Evolutionary conservation across 2,113 vertebrate species (phyloP).

Genomic region (Eurystomus gularis): DNA sequence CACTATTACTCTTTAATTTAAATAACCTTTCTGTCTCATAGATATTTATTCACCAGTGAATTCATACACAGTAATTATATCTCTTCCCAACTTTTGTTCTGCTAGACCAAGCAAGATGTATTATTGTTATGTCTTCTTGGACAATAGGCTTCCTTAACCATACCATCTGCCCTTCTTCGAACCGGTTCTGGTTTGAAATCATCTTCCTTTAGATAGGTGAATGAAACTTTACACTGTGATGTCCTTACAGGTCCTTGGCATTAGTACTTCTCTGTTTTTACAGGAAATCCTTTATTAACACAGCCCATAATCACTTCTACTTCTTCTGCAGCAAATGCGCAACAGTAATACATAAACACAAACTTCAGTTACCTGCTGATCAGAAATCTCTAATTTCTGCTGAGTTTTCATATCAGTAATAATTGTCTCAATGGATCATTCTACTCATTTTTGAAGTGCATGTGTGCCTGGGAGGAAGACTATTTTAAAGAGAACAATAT

Average conservation of each 20-base stretch:
- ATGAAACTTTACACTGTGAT: background rate
- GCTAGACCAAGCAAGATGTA: background rate
- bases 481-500: background rate
- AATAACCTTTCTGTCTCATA: background rate
- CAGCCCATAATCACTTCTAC: background rate
- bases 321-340: background rate
- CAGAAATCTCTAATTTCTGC: background rate
- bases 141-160: background rate
- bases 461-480: background rate
- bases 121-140: background rate
- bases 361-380: background rate
- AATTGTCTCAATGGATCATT: background rate
- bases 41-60: background rate
- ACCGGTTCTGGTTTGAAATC: background rate
- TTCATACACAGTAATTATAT: background rate
- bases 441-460: background rate
- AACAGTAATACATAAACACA: background rate
- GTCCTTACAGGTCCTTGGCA: background rate
- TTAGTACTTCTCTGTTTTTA: background rate
- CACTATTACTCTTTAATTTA: background rate
- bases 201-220: background rate
- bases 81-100: background rate
- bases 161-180: background rate
- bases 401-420: background rate
- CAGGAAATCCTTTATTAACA: background rate